phyloP scores from a whole-genome alignment of 2,113 vertebrate species.

The Chaenocephalus aceratus region DNA sequence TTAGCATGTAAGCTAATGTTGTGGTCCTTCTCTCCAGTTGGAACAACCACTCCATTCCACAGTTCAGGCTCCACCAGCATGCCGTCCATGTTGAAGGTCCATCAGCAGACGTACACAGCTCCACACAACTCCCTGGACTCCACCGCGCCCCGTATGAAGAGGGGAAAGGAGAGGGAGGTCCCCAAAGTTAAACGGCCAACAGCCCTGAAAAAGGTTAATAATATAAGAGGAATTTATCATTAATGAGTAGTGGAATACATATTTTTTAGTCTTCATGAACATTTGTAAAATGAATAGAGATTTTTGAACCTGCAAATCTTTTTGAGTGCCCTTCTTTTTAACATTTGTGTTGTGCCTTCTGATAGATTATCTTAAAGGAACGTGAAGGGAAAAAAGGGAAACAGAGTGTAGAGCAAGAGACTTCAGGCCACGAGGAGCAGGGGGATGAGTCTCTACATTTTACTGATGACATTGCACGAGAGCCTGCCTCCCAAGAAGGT shows the following conservation, averaged over 20 bases:
- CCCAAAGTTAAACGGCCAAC: constrained; percentile 97
- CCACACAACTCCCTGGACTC: constrained; percentile 92
- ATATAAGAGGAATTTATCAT: neutral
- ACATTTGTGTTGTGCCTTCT: constrained; percentile 41
- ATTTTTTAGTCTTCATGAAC: neutral
- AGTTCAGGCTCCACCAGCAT: constrained; percentile 85
- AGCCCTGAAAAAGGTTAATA: constrained; percentile 95
- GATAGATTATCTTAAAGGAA: constrained; percentile 97
- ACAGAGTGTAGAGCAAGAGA: constrained; percentile 85
- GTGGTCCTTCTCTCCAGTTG: constrained; percentile 81
- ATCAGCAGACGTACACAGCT: constrained; percentile 80
- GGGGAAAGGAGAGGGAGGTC: constrained; percentile 95
- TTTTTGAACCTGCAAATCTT: neutral
- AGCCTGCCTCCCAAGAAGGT: constrained; percentile 94
- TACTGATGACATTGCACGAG: constrained; percentile 88
- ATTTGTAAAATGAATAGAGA: neutral
- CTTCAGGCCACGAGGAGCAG: constrained; percentile 88
- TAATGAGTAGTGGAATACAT: neutral
- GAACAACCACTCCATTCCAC: constrained; percentile 90
- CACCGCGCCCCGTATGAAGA: constrained; percentile 91
- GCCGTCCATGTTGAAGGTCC: constrained; percentile 86
- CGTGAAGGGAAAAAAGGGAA: constrained; percentile 98
- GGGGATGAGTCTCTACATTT: constrained; percentile 87
- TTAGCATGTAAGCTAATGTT: neutral
- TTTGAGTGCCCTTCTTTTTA: neutral